phyloP scores from a whole-genome alignment of 2,113 vertebrate genomes.

The Anser cygnoides region DNA sequence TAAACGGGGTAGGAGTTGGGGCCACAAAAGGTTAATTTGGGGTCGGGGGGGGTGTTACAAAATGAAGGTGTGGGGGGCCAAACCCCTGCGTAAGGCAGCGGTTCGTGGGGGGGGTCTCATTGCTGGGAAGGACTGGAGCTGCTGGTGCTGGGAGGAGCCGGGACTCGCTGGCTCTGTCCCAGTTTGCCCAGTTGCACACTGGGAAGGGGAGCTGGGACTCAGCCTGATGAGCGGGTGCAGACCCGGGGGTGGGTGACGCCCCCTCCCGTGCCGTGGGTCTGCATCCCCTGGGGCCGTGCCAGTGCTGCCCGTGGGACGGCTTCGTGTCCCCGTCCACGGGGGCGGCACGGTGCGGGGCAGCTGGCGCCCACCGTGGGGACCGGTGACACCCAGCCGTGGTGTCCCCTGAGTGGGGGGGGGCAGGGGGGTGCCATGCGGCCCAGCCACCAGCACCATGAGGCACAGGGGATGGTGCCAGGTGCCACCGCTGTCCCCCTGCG shows the following conservation, averaged over 20 bases:
- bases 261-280: not conserved
- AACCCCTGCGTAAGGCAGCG: not conserved
- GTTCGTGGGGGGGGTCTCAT: not conserved
- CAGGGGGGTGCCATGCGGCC: not conserved
- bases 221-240: not conserved
- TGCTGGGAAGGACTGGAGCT: not conserved
- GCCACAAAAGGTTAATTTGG: not conserved
- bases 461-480: fast-evolving
- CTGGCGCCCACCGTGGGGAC: fast-evolving
- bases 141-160: not conserved
- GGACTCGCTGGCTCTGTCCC: not conserved
- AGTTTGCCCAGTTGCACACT: not conserved
- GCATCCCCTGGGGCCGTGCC: not conserved
- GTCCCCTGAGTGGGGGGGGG: not conserved
- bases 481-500: not conserved
- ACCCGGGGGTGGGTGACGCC: not conserved
- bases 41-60: not conserved
- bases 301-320: fast-evolving
- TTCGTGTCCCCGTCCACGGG: fast-evolving
- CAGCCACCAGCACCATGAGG: not conserved
- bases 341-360: not conserved
- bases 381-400: fast-evolving
- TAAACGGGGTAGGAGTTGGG: not conserved
- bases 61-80: not conserved
- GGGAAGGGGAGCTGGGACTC: not conserved